Evolutionary conservation across 2,797 vertebrate genomes (phyloP).

Genomic region (Nyctalus aviator): DNA sequence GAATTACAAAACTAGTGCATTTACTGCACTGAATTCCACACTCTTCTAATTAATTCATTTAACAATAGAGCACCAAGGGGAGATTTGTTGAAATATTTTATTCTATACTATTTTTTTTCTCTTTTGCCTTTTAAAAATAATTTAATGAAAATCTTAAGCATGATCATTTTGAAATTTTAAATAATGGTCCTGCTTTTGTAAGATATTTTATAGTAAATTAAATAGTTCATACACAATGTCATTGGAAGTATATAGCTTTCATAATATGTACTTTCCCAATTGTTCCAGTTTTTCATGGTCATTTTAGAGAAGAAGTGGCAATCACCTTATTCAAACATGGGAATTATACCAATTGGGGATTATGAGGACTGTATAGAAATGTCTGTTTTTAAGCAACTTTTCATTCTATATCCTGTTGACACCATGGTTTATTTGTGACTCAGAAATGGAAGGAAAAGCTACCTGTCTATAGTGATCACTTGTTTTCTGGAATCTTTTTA

Average conservation of each 20-base stretch:
- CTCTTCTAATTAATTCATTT: conserved; percentile 31
- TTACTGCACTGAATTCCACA: background rate
- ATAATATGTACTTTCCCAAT: conserved; percentile 32
- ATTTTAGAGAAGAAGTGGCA: background rate
- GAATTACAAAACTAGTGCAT: conserved; percentile 19
- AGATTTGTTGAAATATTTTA: background rate
- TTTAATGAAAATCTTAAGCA: conserved; percentile 10
- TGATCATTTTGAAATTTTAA: conserved; percentile 43
- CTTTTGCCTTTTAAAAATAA: conserved; percentile 25
- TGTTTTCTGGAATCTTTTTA: background rate
- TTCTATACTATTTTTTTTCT: conserved; percentile 26
- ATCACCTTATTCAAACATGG: conserved; percentile 30
- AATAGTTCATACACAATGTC: background rate
- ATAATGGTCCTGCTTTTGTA: conserved; percentile 5
- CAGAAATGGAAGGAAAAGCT: conserved; percentile 43
- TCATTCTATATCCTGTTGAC: conserved; percentile 62
- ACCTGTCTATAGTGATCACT: conserved; percentile 51
- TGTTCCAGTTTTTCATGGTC: background rate
- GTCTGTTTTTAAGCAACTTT: conserved; percentile 52
- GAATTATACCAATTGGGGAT: background rate
- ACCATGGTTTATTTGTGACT: conserved; percentile 63
- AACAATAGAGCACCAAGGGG: background rate
- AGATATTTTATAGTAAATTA: conserved; percentile 57
- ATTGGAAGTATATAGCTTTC: conserved; percentile 28
- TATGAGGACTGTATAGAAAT: conserved; percentile 30